Percentiles rank a stretch among this genome's conserved stretches.
Conservation (phyloP, 2,113 vertebrate species). For the Diadophis punctatus region DNA sequence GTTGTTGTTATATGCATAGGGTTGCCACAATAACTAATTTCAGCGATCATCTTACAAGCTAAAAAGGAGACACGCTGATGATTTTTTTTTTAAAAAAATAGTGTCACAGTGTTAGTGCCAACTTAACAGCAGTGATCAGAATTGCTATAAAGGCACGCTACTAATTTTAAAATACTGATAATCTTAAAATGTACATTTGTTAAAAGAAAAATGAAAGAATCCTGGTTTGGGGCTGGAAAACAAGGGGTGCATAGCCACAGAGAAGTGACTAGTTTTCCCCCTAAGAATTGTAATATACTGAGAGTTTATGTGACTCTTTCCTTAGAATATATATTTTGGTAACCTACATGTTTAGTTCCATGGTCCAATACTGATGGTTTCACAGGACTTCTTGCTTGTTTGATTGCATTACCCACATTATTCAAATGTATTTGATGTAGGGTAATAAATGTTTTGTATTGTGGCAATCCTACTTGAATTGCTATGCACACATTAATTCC, state of each 20-base stretch:
- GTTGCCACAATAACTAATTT: constrained; percentile 90
- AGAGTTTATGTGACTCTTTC: constrained; percentile 52
- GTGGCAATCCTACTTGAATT: constrained; percentile 92
- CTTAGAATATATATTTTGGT: constrained; percentile 25
- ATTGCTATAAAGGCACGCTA: not conserved
- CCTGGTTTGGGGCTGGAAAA: not conserved
- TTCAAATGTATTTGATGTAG: not conserved
- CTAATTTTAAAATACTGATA: constrained; percentile 8
- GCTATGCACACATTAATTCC: constrained; percentile 90
- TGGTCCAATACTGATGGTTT: constrained; percentile 11
- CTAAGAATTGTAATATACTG: constrained; percentile 16
- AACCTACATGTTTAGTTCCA: constrained; percentile 37
- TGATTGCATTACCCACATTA: not conserved
- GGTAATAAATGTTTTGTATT: constrained; percentile 65
- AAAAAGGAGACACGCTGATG: not conserved
- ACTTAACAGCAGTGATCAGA: not conserved
- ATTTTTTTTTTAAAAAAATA: too few species aligned
- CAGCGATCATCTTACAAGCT: constrained; percentile 29
- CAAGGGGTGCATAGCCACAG: constrained; percentile 33
- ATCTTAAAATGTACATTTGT: not conserved
- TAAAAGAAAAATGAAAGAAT: constrained; percentile 5
- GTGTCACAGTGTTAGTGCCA: not conserved
- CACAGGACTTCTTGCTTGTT: not conserved
- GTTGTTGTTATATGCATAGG: constrained; percentile 89
- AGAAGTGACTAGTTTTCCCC: constrained; percentile 3